Evolutionary conservation across 2,888 invertebrate species (phyloP).

Genomic region (Iphiclides podalirius): DNA sequence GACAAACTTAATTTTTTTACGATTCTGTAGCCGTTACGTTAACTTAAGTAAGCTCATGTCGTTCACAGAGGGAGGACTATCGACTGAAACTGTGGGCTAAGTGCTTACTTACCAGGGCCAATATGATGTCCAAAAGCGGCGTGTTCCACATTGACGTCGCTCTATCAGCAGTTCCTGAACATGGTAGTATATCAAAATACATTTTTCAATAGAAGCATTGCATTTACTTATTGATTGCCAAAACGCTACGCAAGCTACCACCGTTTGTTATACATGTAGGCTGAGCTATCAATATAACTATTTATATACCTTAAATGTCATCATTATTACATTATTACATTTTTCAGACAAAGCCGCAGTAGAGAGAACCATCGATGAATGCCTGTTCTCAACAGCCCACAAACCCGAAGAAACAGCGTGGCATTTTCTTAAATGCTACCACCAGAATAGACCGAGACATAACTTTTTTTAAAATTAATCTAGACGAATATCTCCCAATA

Average conservation of each 20-base stretch:
- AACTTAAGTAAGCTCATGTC: no score
- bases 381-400: constrained; percentile 35
- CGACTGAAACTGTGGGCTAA: constrained; percentile 44
- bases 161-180: constrained; percentile 32
- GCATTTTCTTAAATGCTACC: constrained; percentile 43
- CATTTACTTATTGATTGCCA: no score
- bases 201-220: no score
- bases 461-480: not conserved
- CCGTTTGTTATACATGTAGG: no score
- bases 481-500: not conserved
- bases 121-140: constrained; percentile 47
- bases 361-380: constrained; percentile 40
- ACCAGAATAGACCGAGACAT: constrained; percentile 19
- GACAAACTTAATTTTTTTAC: no score
- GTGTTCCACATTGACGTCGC: constrained; percentile 48
- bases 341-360: constrained; percentile 41
- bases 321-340: no score
- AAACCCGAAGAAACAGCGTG: constrained; percentile 45
- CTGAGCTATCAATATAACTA: no score
- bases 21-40: no score
- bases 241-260: no score
- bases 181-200: constrained; percentile 39
- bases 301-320: no score
- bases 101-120: constrained; percentile 42
- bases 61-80: constrained; percentile 30